Percentiles rank a stretch among this genome's conserved stretches.
phyloP scores from a whole-genome alignment of 2,797 vertebrate species.

The Pteronotus mesoamericanus region DNA sequence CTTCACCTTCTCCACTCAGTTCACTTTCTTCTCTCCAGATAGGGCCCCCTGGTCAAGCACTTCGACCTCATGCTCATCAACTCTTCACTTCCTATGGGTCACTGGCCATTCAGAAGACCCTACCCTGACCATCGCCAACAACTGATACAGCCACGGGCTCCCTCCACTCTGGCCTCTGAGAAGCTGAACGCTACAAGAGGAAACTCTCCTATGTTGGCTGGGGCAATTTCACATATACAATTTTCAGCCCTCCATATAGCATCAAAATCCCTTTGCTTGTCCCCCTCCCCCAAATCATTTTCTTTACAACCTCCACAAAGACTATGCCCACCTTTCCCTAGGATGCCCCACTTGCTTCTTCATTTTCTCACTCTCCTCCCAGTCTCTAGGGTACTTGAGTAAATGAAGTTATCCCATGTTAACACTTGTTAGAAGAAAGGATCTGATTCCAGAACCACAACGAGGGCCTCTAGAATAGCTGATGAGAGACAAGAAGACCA shows the following conservation, averaged over 20 bases:
- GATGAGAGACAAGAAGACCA: background rate
- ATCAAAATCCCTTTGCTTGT: background rate
- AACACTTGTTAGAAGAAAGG: background rate
- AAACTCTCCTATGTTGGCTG: background rate
- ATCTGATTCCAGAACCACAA: background rate
- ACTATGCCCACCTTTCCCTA: background rate
- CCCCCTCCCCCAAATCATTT: background rate
- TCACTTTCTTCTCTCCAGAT: background rate
- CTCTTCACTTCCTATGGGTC: background rate
- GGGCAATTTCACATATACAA: background rate
- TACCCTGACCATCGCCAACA: background rate
- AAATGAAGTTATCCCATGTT: background rate
- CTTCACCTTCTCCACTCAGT: too few relatives aligned
- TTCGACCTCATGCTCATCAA: background rate
- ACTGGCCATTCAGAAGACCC: background rate
- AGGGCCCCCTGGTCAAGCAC: background rate
- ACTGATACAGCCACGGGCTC: background rate
- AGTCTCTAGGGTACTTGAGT: background rate
- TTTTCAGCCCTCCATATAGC: background rate
- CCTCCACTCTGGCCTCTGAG: background rate
- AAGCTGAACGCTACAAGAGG: background rate
- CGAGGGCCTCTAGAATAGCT: background rate
- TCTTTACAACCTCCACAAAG: background rate
- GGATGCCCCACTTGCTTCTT: background rate
- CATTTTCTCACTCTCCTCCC: background rate